A percentile compares a stretch with the other conserved stretches of the same genome.
Evolutionary conservation across 2,113 vertebrate species (phyloP).

Genomic region (Paracanthobrama guichenoti): DNA sequence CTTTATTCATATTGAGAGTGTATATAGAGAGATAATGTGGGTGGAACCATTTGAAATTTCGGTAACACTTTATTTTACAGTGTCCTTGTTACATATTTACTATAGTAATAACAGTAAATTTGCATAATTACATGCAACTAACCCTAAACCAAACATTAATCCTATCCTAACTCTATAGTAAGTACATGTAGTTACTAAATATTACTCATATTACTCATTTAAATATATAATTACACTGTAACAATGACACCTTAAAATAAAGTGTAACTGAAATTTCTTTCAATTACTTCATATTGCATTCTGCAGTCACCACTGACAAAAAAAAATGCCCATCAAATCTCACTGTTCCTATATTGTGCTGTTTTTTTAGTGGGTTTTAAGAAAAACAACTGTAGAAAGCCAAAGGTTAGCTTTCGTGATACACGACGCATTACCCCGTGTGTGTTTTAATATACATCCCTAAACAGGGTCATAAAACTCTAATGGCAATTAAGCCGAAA

Average conservation of each 20-base stretch:
- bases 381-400: neutral
- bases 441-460: constrained; percentile 67
- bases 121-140: no score
- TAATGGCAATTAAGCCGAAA: constrained; percentile 93
- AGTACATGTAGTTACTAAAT: no score
- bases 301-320: neutral
- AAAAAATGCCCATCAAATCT: neutral
- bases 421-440: constrained; percentile 42
- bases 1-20: constrained; percentile 55
- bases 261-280: neutral
- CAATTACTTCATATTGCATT: neutral
- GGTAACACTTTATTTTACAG: no score
- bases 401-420: constrained; percentile 45
- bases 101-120: no score
- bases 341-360: no score
- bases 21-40: neutral
- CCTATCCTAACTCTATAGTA: no score
- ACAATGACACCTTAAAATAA: no score
- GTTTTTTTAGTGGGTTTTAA: neutral
- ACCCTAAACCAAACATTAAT: no score
- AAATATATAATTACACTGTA: no score
- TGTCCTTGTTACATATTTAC: no score
- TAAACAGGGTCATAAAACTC: constrained; percentile 82
- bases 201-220: no score
- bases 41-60: neutral